Base-by-base conservation (phyloP, 2,113 vertebrate species). In the Benitochromis conjunctus region DNA sequence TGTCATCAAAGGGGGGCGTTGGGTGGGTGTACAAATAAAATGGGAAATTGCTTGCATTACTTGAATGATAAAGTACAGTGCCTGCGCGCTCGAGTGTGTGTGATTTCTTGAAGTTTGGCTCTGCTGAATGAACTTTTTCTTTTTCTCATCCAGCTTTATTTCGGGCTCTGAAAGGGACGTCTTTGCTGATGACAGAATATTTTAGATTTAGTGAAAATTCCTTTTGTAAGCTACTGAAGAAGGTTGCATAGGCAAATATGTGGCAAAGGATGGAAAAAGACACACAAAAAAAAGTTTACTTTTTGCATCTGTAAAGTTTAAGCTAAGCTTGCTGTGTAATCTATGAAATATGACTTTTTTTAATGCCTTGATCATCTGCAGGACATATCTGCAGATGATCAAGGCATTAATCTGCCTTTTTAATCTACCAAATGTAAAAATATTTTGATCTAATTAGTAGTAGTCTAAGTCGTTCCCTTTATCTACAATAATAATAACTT, bases 1-100 rank as follows among this genome's bases (percentile, higher is more conserved):
- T 64, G 80, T 83, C 86, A 87, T 87, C 76, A 88, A 66, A 80
- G 58, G 81, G 83, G 69, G 6, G 60, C 26, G 26, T 2, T 26
- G 26, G 31, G 60, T n/a, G 43, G 64, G 86, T 58, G 82, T 85
- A 84, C 76, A 88, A 90, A 88, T 81, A 91, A 91, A 88, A 91
- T 8, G 80, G 81, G 31, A 85, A 91, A 89, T 87, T 86, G 79
- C 79, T 82, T 86, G 88, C 82, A 82, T 91, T 76, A 56, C 74
- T 74, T 84, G 69, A 87, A 71, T 83, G 82, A 92, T 91, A 89
- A 91, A 90, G 76, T 56, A 21, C 18, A 10, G n/a, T 48, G 34
- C 80, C 56, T 80, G 38, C 60, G 74, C 80, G 58, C 36, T 78
- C 7, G 16, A 78, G 84, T 84, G 56, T 66, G 60, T 90, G 76